Evolutionary conservation across 53 echinoderm and acorn worm genomes (phyloP), one percentile per base, ranked within the genome.

Genomic region (Stichopus horrens): DNA sequence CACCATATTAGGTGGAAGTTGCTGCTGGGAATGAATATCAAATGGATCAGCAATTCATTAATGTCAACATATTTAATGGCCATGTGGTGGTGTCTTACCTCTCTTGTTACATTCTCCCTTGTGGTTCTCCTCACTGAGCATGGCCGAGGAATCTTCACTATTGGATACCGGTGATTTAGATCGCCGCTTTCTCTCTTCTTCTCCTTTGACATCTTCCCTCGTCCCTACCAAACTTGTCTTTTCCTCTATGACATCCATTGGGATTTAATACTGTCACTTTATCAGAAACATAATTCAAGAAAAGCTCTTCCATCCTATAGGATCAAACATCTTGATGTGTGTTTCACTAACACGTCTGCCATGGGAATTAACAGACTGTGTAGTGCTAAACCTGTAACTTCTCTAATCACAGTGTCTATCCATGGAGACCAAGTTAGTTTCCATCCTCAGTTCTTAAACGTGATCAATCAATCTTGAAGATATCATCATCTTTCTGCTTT

Each of bases 121-220:
- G 14, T 16, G 11, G 10, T 63, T 63, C 14, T 83, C 84, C 0
- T 57, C 59, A 21, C 65, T 23, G 37, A 65, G 37, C 21, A 57
- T 8, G 8, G 84, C 14, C 7, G 84, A 60, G 9, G 84, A 83
- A 10, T 65, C 84, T n/a, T 83, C 84, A 22, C 84, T 83, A 57
- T 65, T 65, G 4, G 84, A 83, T 22, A 83, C 84, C 60, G 84
- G 84, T 6, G 84, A 83, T 22, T 60, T 60, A 4, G 84, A 83
- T 65, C 84, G 57, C 9, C 84, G 57, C 84, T 83, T 83, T 10
- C 84, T 83, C 18, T 57, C 18, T 5, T 83, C 84, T 21, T 58
- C 84, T 63, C n/a, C 79, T 16, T 53, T 55, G 52, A 51, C 54
- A 19, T 13, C 7, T 18, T 79, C 79, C 9, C 16, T 16, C 14